These are phyloP conservation scores for Pangasius krempfi DNA, from an alignment of 2,797 vertebrate species.

Conservation along the genomic window DNA sequence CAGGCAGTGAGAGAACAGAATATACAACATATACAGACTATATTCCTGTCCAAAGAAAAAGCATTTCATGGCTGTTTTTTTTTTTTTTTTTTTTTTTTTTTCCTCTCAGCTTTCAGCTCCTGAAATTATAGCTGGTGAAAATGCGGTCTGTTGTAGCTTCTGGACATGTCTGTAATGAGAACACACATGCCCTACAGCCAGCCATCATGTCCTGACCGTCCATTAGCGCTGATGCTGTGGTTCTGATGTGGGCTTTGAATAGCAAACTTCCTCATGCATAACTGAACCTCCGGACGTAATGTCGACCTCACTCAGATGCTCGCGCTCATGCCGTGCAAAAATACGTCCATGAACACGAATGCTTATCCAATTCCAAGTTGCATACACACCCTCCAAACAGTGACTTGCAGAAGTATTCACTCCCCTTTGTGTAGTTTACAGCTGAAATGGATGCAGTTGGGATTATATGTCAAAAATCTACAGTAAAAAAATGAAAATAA, in stretches of 20 bases:
- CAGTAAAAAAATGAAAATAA: neutral
- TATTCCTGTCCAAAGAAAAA: conserved; percentile 51
- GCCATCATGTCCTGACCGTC: conserved; percentile 34
- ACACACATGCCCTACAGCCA: conserved; percentile 49
- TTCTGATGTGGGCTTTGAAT: conserved; percentile 49
- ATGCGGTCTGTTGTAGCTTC: conserved; percentile 3
- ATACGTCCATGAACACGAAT: neutral
- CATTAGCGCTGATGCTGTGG: conserved; percentile 39
- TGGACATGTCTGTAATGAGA: conserved; percentile 34
- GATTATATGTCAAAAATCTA: neutral
- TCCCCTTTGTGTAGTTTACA: neutral
- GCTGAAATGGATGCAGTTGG: neutral
- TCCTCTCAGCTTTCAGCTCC: conserved; percentile 33
- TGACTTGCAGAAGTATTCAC: neutral
- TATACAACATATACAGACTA: conserved; percentile 5
- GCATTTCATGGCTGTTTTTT: neutral
- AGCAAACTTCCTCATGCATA: conserved; percentile 28
- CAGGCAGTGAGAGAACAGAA: neutral
- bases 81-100: neutral
- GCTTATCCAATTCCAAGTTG: neutral
- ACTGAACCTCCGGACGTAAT: conserved; percentile 35
- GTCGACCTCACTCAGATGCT: conserved; percentile 25
- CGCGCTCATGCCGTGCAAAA: neutral
- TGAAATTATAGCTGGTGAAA: conserved; percentile 25
- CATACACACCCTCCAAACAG: neutral